Conservation (phyloP, 2,888 invertebrate species). For the Vannuccia rotundouncinata region DNA sequence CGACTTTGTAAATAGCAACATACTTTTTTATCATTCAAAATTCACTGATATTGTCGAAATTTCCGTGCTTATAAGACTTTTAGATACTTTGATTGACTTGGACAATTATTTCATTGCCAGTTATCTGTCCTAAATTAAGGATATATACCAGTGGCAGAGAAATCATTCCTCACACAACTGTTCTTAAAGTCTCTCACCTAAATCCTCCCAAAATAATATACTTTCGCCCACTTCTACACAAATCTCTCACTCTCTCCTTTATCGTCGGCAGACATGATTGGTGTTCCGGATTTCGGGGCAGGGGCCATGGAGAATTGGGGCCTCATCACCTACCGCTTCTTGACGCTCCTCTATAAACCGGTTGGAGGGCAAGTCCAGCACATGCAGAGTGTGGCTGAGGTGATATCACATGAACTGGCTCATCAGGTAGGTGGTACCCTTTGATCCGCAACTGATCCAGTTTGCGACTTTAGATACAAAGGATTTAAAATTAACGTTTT, state of each 20-base stretch:
- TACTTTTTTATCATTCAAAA: too few species aligned
- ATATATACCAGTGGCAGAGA: too few species aligned
- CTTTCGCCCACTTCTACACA: background rate
- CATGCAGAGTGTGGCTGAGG: conserved; percentile 49
- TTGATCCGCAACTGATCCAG: too few species aligned
- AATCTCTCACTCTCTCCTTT: background rate
- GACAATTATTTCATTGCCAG: too few species aligned
- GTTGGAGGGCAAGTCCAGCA: conserved; percentile 43
- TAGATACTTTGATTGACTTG: too few species aligned
- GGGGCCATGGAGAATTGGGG: conserved; percentile 58
- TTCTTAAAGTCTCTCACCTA: background rate
- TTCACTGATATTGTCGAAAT: too few species aligned
- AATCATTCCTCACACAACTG: too few species aligned
- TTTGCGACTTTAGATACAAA: too few species aligned
- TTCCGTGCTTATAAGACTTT: too few species aligned
- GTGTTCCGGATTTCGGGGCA: conserved; percentile 54
- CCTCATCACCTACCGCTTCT: conserved; percentile 52
- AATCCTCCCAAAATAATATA: background rate
- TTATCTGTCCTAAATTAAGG: too few species aligned
- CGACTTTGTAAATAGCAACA: too few species aligned
- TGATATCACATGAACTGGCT: conserved; percentile 55
- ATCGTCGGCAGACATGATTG: conserved; percentile 50
- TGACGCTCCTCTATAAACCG: conserved; percentile 49
- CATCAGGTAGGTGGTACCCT: conserved; percentile 54
- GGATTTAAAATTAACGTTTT: too few species aligned